Percentiles rank a stretch among this genome's conserved stretches.
Evolutionary conservation across 1,140 invertebrate genomes (phyloP).

Genomic region (Cardiocondyla obscurior): DNA sequence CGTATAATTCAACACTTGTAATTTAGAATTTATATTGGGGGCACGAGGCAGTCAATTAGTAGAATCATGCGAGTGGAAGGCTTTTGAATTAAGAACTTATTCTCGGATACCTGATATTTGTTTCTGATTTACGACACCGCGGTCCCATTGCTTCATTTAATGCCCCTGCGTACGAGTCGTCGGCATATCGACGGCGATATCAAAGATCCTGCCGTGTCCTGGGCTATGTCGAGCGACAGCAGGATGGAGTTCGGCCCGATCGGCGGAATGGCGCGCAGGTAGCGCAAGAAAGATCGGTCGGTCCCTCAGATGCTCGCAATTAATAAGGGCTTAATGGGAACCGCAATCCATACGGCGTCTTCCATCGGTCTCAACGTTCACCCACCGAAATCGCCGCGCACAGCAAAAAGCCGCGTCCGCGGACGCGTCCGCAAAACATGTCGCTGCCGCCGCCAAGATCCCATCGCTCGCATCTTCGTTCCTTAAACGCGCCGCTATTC

Average conservation of each 20-base stretch:
- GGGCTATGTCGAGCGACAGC: constrained; percentile 45
- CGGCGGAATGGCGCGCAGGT: constrained; percentile 81
- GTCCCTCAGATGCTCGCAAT: constrained; percentile 82
- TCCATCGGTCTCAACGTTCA: constrained; percentile 59
- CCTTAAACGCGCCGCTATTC: constrained; percentile 45
- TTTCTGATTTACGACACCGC: constrained; percentile 13
- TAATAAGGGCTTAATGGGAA: constrained; percentile 83
- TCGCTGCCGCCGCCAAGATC: constrained; percentile 47
- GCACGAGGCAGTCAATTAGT: too few species aligned
- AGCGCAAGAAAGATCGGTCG: constrained; percentile 81
- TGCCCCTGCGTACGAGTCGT: constrained; percentile 19
- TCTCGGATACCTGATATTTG: neutral
- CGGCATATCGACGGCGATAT: constrained; percentile 33
- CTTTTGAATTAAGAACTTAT: neutral
- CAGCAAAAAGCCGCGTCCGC: constrained; percentile 61
- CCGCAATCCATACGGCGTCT: constrained; percentile 75
- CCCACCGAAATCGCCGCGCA: constrained; percentile 69
- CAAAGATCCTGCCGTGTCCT: constrained; percentile 35
- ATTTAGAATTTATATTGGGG: too few species aligned
- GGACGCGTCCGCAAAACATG: constrained; percentile 66
- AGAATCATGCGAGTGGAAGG: neutral
- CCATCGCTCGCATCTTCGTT: constrained; percentile 47
- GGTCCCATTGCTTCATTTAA: neutral
- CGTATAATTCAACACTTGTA: neutral
- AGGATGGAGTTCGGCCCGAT: constrained; percentile 22